Evolutionary conservation across 37 sponge, comb jelly and placozoan species (phyloP).

Genomic region (Dysidea cf. avara): DNA sequence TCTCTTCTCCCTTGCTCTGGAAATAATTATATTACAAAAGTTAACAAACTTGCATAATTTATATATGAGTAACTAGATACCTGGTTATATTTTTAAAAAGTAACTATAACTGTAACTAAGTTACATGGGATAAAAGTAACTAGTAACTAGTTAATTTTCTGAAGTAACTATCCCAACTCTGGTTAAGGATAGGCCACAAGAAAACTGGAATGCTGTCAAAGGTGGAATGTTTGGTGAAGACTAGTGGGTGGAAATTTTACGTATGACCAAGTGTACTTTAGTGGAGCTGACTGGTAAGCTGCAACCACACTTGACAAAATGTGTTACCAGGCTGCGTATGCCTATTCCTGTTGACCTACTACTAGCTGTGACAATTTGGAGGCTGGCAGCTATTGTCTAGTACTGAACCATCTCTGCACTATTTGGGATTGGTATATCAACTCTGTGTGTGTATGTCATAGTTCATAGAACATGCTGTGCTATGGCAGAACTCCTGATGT

Average conservation of each 20-base stretch:
- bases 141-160: too few relatives aligned
- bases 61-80: too few relatives aligned
- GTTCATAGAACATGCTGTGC: constrained; percentile 10
- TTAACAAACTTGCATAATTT: too few relatives aligned
- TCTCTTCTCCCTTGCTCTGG: too few relatives aligned
- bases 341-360: not conserved
- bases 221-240: not conserved
- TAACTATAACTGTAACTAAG: too few relatives aligned
- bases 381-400: too few relatives aligned
- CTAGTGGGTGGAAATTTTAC: constrained; percentile 9
- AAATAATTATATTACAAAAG: too few relatives aligned
- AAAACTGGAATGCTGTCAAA: too few relatives aligned
- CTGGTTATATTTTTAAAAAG: too few relatives aligned
- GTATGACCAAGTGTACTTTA: not conserved
- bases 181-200: too few relatives aligned
- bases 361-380: constrained; percentile 11
- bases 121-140: too few relatives aligned
- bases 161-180: too few relatives aligned
- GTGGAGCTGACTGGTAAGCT: not conserved
- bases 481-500: not conserved
- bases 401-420: not conserved
- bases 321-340: not conserved
- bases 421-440: constrained; percentile 11
- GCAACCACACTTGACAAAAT: not conserved
- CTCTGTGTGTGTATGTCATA: not conserved